Evolutionary conservation across 2,888 invertebrate genomes (phyloP), one percentile per base, ranked within the genome.

Genomic region (Melanargia galathea): DNA sequence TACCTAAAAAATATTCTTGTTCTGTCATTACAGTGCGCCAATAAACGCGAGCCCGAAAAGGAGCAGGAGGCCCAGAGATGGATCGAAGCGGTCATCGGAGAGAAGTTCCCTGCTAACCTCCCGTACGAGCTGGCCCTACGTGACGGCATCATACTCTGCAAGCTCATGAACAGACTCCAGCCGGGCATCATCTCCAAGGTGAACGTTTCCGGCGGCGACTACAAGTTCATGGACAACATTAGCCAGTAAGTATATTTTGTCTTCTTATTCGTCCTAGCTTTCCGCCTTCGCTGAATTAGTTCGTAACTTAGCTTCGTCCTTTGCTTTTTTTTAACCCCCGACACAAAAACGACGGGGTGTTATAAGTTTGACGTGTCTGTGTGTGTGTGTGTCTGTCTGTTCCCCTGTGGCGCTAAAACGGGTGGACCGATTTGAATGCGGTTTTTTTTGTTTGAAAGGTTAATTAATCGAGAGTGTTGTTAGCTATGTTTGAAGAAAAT

Each of bases 151-250:
- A 92, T 97, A 55, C 92, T 98, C 1, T 98, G 97, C 92, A 96
- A 95, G 79, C 89, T 98, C 72, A 98, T 98, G 95, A 98, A 98
- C 91, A 94, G 95, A 72, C 92, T 98, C 16, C 92, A 94, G 76
- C 97, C 98, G 0, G 98, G 97, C 58, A 93, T 95, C 76, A 94
- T 98, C 76, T 92, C 94, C 70, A 97, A 96, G 84, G 94, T 98
- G 78, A 97, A 97, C 86, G 92, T 94, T 26, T 93, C 94, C 0
- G 96, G 96, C 7, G 97, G 97, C 4, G 97, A 98, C 77, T 98
- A 98, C 92, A 98, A 98, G 81, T 95, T 97, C 93, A 98, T 98
- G 98, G 98, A 98, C 81, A 98, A 98, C 81, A 95, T 98, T 66
- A 96, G 94, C 86, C 96, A 96, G 96, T 98, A 83, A 93, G 95